Base-by-base conservation (phyloP, 2,113 vertebrate species). In the Trogon surrucura region DNA sequence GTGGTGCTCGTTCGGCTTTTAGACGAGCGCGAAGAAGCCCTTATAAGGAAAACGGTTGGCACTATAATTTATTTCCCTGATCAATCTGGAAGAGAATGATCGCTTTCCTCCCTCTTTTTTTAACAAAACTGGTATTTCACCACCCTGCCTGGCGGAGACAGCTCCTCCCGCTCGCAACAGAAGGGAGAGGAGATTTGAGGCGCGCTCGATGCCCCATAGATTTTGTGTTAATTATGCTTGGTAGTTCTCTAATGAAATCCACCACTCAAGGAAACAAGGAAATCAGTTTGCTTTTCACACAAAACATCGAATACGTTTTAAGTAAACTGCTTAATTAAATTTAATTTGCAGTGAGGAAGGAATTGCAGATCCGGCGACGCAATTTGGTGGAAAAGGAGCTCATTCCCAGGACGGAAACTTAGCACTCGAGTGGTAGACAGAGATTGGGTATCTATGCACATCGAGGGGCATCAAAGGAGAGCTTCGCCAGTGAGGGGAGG, bases 251-350 rank as follows among this genome's bases (percentile, higher is more conserved):
- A 78, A 94, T 80, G 93, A 88, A 85, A 94, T 54, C 67, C 44
- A 56, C 87, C 60, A 19, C 74, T 88, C 77, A 45, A 85, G 71
- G 87, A 96, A 94, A 93, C 91, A 85, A 89, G 88, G 56, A 90
- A 88, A 91, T 70, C 81, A 51, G 95, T 97, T 96, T 93, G 92
- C 64, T 94, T 96, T 96, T 96, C 88, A n/a, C 95, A 88, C 94
- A 80, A 96, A 97, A 95, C 96, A 96, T 87, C 79, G 91, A 95
- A 95, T 79, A 30, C 50, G 26, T 84, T 93, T 93, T 91, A 93
- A 96, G 90, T 82, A 96, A 97, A 96, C 96, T 66, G 88, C 54
- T 95, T 96, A 95, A 97, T 97, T 95, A 81, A 95, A 97, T 97
- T 86, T 85, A 83, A 96, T 96, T 95, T 91, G 80, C 88, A 93